Base-by-base conservation (phyloP, 2,797 vertebrate species). In the Phoeniculus purpureus region DNA sequence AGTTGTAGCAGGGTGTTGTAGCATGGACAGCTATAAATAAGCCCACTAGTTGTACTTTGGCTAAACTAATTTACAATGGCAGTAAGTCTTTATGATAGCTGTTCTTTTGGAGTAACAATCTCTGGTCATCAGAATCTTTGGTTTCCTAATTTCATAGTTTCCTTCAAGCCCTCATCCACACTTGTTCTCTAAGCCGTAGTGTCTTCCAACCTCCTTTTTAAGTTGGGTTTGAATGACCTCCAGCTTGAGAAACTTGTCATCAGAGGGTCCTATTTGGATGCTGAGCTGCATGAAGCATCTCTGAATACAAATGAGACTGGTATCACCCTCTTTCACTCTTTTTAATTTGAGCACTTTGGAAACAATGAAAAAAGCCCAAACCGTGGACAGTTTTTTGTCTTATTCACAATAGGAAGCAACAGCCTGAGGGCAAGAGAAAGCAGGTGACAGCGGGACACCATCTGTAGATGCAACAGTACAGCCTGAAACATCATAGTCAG, bases 51-150 rank as follows among this genome's bases (percentile, higher is more conserved):
- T 72, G 71, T 50, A 83, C 68, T 59, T 52, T 78, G 19, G 31
- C 37, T 94, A 22, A 85, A 45, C 23, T 17, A 75, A 12, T 26
- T 31, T 81, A 65, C 18, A 60, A 14, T 29, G 66, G 66, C 26
- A 70, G 60, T 21, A 82, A 61, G 37, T 29, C 5, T 26, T 87
- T 47, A 25, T 23, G 31, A 61, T 12, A 92, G 81, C 80, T 96
- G 62, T 64, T 94, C 90, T 94, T 90, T 95, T 80, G 72, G 64
- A 87, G 77, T 73, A 87, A 60, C 85, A 91, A 91, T 80, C 61
- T 62, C 66, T 70, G 10, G 15, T 87, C 66, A 89, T 67, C 62
- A 94, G 85, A 94, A 65, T 11, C 54, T 84, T 66, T 15, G 18
- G 5, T 89, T 95, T 75, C 66, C 77, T 84, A 37, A 22, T 72